Percentiles rank a stretch among this genome's conserved stretches.
Evolutionary conservation across 2,888 invertebrate genomes (phyloP).

Genomic region (Isoperla grammatica): DNA sequence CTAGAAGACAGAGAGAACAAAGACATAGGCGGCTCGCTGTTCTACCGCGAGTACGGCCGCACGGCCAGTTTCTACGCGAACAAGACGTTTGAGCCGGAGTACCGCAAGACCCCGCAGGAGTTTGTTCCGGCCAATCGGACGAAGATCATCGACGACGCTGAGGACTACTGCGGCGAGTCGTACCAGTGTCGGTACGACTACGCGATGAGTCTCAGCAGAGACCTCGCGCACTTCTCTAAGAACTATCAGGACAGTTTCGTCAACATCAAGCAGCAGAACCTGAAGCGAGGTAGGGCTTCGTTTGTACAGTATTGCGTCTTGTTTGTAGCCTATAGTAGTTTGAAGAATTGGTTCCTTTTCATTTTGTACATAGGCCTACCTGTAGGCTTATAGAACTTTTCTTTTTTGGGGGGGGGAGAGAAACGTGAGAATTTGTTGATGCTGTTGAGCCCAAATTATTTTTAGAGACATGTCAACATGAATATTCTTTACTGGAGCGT

Average conservation of each 20-base stretch:
- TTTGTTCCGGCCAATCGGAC: conserved; percentile 66
- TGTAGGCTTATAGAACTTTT: too few relatives aligned
- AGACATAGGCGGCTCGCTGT: conserved; percentile 68
- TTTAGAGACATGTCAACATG: too few relatives aligned
- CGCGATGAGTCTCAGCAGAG: conserved; percentile 74
- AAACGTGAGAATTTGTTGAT: too few relatives aligned
- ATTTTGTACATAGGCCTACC: too few relatives aligned
- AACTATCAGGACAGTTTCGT: conserved; percentile 66
- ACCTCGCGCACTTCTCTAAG: conserved; percentile 80
- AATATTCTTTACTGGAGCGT: too few relatives aligned
- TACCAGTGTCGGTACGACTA: conserved; percentile 88
- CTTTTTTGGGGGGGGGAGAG: too few relatives aligned
- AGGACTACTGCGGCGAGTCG: conserved; percentile 69
- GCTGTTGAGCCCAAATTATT: too few relatives aligned
- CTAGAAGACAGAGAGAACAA: conserved; percentile 69
- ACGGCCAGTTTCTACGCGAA: conserved; percentile 79
- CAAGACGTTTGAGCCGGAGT: conserved; percentile 69
- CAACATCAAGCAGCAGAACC: conserved; percentile 44
- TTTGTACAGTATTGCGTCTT: neutral
- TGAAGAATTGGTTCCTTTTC: neutral
- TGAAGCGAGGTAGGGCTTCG: conserved; percentile 43
- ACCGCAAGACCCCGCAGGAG: conserved; percentile 59
- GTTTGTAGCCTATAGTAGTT: neutral
- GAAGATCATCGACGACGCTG: conserved; percentile 56
- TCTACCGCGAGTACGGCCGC: conserved; percentile 70